Percentiles rank a stretch among this genome's conserved stretches.
phyloP scores from a whole-genome alignment of 2,888 invertebrate genomes.

The Diogma glabrata region DNA sequence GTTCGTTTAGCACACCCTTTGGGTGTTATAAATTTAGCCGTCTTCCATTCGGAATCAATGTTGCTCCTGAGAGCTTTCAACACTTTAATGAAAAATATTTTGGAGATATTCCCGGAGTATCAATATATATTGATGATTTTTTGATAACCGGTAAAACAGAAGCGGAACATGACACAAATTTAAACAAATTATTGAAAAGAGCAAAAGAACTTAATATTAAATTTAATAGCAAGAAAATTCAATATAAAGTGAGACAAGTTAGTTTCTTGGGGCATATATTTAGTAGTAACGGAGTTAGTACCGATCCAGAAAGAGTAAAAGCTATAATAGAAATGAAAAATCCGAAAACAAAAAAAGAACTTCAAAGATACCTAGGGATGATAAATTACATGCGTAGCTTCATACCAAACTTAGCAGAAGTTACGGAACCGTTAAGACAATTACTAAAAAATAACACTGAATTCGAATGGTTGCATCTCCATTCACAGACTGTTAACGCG shows the following conservation, averaged over 20 bases:
- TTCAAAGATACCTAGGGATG: too few relatives aligned
- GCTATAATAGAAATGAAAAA: slow-evolving; percentile 10
- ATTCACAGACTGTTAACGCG: too few relatives aligned
- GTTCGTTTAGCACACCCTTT: not conserved
- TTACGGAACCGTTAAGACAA: too few relatives aligned
- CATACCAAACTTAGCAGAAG: too few relatives aligned
- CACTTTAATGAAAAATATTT: not conserved
- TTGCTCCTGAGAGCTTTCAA: not conserved
- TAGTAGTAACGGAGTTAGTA: not conserved
- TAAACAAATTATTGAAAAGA: slow-evolving; percentile 11
- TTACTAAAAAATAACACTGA: too few relatives aligned
- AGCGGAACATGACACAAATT: slow-evolving; percentile 14
- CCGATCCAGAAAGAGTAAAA: not conserved
- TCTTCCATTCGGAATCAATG: not conserved
- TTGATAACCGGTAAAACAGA: slow-evolving; percentile 12
- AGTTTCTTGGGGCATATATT: slow-evolving; percentile 16
- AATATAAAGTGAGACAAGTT: slow-evolving; percentile 13
- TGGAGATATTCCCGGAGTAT: not conserved
- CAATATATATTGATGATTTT: slow-evolving; percentile 17
- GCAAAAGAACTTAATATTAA: slow-evolving; percentile 12
- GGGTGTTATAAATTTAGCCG: not conserved
- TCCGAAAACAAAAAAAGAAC: too few relatives aligned
- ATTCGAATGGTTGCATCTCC: too few relatives aligned
- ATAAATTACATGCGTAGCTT: too few relatives aligned
- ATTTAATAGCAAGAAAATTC: slow-evolving; percentile 15